phyloP scores from a whole-genome alignment of 2,888 invertebrate species.

The Dermolepida albohirtum region DNA sequence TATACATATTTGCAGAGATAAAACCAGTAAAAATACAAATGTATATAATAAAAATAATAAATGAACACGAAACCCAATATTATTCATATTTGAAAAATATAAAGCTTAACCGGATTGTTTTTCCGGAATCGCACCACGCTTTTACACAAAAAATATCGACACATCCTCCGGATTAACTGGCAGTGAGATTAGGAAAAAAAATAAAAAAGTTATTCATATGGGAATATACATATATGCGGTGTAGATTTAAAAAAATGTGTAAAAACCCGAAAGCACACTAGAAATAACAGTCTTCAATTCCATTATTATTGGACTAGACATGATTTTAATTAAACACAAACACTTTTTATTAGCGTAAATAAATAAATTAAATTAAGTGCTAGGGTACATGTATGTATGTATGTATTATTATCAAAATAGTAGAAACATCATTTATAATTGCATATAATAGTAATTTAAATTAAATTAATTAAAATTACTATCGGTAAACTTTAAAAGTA shows the following conservation, averaged over 20 bases:
- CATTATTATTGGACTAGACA: neutral
- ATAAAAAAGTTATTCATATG: constrained; percentile 11
- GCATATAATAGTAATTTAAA: too few species aligned
- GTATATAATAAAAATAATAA: constrained; percentile 17
- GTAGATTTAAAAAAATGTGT: constrained; percentile 13
- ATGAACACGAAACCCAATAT: constrained; percentile 18
- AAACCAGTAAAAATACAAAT: neutral
- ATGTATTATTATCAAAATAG: too few species aligned
- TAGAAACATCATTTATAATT: too few species aligned
- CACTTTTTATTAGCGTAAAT: too few species aligned
- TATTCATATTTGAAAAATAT: constrained; percentile 24
- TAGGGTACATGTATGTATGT: too few species aligned
- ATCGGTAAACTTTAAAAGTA: too few species aligned
- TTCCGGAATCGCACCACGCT: neutral
- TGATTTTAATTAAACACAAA: too few species aligned
- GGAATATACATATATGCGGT: neutral
- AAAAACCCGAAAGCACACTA: neutral
- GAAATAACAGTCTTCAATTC: neutral
- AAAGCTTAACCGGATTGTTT: constrained; percentile 11
- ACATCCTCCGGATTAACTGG: constrained; percentile 10
- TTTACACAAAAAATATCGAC: constrained; percentile 9
- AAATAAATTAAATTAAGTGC: too few species aligned
- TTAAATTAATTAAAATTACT: too few species aligned
- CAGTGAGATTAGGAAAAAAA: constrained; percentile 2
- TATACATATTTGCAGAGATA: too few species aligned